Percentiles rank a stretch among this genome's conserved stretches.
phyloP scores from a whole-genome alignment of 2,888 invertebrate species.

The Acrocera orbiculus region DNA sequence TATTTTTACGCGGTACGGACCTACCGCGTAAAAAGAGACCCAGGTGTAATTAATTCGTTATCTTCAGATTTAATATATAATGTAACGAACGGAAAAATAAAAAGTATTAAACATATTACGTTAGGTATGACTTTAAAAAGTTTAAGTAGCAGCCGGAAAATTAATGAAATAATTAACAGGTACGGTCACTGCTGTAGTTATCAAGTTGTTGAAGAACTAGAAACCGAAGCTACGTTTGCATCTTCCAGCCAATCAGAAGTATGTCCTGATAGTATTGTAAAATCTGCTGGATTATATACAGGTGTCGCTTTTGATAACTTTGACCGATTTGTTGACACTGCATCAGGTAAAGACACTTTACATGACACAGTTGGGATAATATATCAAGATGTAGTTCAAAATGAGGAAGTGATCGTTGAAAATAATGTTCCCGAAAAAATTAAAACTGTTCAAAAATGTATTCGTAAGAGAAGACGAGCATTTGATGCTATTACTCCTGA shows the following conservation, averaged over 20 bases:
- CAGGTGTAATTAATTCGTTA: conserved; percentile 1
- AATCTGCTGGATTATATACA: conserved; percentile 13
- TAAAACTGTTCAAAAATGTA: not conserved
- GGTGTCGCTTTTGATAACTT: conserved; percentile 19
- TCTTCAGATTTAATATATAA: conserved; percentile 3
- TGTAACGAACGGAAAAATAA: conserved; percentile 1
- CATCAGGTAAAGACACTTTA: conserved; percentile 20
- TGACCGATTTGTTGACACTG: conserved; percentile 20
- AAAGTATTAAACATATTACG: conserved; percentile 15
- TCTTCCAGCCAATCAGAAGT: conserved; percentile 10
- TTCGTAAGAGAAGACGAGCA: conserved; percentile 1
- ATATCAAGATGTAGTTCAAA: conserved; percentile 13
- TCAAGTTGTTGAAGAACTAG: conserved; percentile 18
- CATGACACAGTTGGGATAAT: conserved; percentile 22
- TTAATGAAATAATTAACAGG: conserved; percentile 18
- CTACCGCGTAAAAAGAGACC: no score
- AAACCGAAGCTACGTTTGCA: conserved; percentile 18
- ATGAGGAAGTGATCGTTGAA: not conserved
- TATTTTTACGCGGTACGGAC: no score
- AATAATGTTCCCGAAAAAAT: not conserved
- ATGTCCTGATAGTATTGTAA: conserved; percentile 15
- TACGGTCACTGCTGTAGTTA: conserved; percentile 20
- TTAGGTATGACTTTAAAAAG: conserved; percentile 20
- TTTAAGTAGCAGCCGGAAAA: conserved; percentile 17
- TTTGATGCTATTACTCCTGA: conserved; percentile 2